Conservation (phyloP, 2,888 invertebrate species). For the Atherix ibis region DNA sequence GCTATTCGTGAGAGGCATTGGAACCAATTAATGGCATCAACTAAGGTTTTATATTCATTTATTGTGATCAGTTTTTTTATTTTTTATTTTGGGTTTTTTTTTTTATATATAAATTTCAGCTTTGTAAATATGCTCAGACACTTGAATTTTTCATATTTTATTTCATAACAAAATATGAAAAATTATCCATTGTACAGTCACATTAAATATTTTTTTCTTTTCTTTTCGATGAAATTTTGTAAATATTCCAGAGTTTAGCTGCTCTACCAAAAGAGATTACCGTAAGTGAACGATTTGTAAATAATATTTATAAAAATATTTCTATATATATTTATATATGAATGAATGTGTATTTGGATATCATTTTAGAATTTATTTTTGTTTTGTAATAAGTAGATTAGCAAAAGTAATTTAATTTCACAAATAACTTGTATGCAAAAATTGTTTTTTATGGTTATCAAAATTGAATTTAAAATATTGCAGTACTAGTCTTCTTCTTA, state of each 20-base stretch:
- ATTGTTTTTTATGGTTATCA: too few species aligned
- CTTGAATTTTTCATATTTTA: conserved; percentile 3
- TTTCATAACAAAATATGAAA: too few species aligned
- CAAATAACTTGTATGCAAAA: too few species aligned
- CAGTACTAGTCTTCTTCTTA: too few species aligned
- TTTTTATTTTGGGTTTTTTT: not conserved
- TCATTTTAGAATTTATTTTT: too few species aligned
- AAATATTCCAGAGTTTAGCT: conserved; percentile 57
- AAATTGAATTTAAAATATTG: too few species aligned
- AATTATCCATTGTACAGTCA: conserved; percentile 19
- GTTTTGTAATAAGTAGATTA: too few species aligned
- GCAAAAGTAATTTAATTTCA: too few species aligned
- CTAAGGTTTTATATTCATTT: conserved; percentile 50
- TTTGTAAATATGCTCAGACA: conserved; percentile 8
- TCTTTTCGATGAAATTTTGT: conserved; percentile 4
- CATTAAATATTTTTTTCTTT: too few species aligned
- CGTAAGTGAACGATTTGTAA: conserved; percentile 39
- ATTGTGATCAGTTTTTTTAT: conserved; percentile 7
- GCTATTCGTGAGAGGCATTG: conserved; percentile 93
- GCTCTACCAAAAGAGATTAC: conserved; percentile 64
- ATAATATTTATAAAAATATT: not conserved
- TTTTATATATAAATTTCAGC: conserved; percentile 1
- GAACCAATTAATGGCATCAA: conserved; percentile 91
- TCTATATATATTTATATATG: not conserved
- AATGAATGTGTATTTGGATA: too few species aligned